Percentiles rank a stretch among this genome's conserved stretches.
Conservation (phyloP, 2,113 vertebrate species). For the Tenrec ecaudatus region DNA sequence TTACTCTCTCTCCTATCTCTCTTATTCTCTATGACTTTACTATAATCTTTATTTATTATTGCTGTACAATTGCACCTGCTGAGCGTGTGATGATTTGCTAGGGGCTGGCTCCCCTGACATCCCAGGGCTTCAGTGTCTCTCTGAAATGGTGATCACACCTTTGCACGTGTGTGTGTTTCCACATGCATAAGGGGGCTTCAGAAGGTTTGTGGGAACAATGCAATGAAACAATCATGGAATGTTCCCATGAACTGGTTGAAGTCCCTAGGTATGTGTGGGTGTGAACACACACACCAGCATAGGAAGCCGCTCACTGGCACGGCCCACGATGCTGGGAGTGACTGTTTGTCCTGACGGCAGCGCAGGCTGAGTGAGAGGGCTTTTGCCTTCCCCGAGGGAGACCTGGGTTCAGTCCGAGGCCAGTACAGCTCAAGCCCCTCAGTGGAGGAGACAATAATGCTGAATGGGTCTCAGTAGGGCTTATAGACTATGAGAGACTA, state of each 20-base stretch:
- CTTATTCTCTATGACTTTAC: too few species aligned
- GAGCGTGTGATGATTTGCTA: too few species aligned
- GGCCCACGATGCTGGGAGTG: too few species aligned
- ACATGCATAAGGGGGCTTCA: neutral
- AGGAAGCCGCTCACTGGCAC: neutral
- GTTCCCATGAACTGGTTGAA: too few species aligned
- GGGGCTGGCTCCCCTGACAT: too few species aligned
- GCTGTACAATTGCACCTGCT: too few species aligned
- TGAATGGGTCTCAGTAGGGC: neutral
- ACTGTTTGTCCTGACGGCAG: too few species aligned
- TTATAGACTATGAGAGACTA: neutral
- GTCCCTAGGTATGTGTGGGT: neutral
- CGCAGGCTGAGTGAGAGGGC: too few species aligned
- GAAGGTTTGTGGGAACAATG: too few species aligned
- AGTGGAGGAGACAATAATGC: neutral
- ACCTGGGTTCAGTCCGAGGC: neutral
- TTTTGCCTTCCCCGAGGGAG: neutral
- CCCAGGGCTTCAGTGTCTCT: neutral
- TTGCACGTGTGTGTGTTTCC: neutral
- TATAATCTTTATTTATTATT: too few species aligned
- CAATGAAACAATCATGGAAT: too few species aligned
- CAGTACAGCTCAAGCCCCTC: neutral
- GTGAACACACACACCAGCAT: accelerated
- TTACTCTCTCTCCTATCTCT: too few species aligned
- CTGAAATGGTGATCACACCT: neutral